Conservation (phyloP, 92 coral and sea anemone species). For the Plumapathes pennacea region DNA sequence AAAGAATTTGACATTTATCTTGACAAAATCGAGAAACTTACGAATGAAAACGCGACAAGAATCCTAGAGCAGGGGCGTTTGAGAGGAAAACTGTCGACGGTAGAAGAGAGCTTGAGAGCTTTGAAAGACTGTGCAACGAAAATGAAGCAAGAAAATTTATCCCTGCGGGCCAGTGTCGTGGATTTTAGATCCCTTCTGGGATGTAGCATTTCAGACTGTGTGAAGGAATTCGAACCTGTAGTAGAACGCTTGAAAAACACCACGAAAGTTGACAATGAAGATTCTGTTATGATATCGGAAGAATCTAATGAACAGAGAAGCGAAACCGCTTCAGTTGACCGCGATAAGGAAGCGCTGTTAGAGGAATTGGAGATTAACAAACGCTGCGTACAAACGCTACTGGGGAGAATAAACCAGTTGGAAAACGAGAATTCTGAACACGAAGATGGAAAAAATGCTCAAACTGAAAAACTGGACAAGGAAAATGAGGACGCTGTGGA, state of each 20-base stretch:
- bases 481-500: not conserved
- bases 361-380: constrained; percentile 65
- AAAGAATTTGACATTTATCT: constrained; percentile 37
- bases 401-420: constrained; percentile 9
- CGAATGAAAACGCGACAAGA: constrained; percentile 45
- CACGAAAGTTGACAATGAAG: constrained; percentile 1
- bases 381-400: constrained; percentile 22
- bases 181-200: constrained; percentile 47
- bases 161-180: constrained; percentile 47
- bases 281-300: not conserved
- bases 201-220: constrained; percentile 47
- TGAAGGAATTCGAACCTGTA: constrained; percentile 51
- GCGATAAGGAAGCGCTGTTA: constrained; percentile 15
- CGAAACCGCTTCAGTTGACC: constrained; percentile 10
- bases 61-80: constrained; percentile 24
- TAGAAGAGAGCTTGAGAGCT: constrained; percentile 46
- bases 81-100: constrained; percentile 25
- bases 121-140: constrained; percentile 49
- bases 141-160: constrained; percentile 48
- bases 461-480: not conserved
- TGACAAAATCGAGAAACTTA: constrained; percentile 42
- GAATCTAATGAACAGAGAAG: constrained; percentile 10
- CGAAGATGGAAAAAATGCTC: not conserved
- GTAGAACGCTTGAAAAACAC: constrained; percentile 23
- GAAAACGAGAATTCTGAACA: constrained; percentile 4